phyloP scores from a whole-genome alignment of 2,113 vertebrate species.

The Spilogale gracilis region DNA sequence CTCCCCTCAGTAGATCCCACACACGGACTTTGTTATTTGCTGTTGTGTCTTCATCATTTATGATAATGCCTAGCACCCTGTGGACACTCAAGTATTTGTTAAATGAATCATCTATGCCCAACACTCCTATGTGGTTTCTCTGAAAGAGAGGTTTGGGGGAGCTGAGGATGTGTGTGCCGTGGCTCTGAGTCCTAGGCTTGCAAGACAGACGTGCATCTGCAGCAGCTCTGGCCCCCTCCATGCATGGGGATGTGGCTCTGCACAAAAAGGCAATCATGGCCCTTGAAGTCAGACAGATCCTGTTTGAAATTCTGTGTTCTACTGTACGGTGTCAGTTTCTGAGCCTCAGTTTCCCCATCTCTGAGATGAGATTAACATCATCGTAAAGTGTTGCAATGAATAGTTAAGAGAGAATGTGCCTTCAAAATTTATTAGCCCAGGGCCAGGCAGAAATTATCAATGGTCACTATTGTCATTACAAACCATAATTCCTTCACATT shows the following conservation, averaged over 20 bases:
- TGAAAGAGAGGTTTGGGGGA: neutral
- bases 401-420: neutral
- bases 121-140: neutral
- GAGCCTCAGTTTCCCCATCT: neutral
- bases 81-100: too few relatives aligned
- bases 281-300: neutral
- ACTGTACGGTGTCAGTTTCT: neutral
- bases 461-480: neutral
- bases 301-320: neutral
- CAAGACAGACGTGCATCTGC: fast-evolving
- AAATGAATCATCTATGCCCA: neutral
- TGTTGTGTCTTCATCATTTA: too few relatives aligned
- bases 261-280: neutral
- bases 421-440: neutral
- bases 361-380: neutral
- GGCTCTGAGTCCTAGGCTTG: too few relatives aligned
- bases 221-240: neutral
- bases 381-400: neutral
- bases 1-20: neutral
- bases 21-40: neutral
- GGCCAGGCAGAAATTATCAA: neutral
- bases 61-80: neutral
- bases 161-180: fast-evolving
- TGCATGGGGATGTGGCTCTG: fast-evolving
- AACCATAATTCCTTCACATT: neutral